Evolutionary conservation across 2,888 invertebrate genomes (phyloP), one percentile per base, ranked within the genome.

Genomic region (Trissolcus japonicus): DNA sequence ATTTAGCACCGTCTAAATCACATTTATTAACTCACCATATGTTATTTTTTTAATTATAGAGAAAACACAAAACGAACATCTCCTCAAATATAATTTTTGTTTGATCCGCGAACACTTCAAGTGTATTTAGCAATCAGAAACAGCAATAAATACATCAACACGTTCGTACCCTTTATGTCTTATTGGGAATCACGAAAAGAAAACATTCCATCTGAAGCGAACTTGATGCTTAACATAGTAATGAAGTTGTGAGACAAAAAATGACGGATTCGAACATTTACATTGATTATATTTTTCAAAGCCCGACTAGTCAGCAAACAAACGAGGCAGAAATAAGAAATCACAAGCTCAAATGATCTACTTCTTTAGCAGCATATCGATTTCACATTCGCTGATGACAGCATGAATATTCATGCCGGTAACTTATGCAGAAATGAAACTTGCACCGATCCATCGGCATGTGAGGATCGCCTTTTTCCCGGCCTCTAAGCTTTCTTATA

Each of bases 401-500:
- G 14, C 59, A 84, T 86, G 84, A 86, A 86, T 85, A 86, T 86
- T 86, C 83, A 85, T 86, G 80, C 9, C 17, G 59, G 50, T 51
- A 80, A 81, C 82, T 85, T 82, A 84, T 85, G 84, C 83, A 84
- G 80, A 83, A 75, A 79, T 73, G 56, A 60, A 77, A 68, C 68
- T 77, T 59, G 61, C 67, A 68, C 57, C 77, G 60, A 63, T 72
- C 62, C 67, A 82, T 81, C 78, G 80, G 80, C 76, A 81, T 81
- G 78, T 79, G 71, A 80, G 69, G 78, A 78, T 76, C 80, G 76
- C 82, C 81, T 81, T 82, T 83, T 81, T 81, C 80, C 71, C 77
- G 73, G 77, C 79, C 78, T 43, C n/a, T 71, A 73, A 78, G 80
- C 80, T 80, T 85, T 85, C 83, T 84, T 83, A 80, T 76, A 75